A percentile compares a stretch with the other conserved stretches of the same genome.
Evolutionary conservation across 1,140 invertebrate genomes (phyloP).

Genomic region (Acyrthosiphon pisum): DNA sequence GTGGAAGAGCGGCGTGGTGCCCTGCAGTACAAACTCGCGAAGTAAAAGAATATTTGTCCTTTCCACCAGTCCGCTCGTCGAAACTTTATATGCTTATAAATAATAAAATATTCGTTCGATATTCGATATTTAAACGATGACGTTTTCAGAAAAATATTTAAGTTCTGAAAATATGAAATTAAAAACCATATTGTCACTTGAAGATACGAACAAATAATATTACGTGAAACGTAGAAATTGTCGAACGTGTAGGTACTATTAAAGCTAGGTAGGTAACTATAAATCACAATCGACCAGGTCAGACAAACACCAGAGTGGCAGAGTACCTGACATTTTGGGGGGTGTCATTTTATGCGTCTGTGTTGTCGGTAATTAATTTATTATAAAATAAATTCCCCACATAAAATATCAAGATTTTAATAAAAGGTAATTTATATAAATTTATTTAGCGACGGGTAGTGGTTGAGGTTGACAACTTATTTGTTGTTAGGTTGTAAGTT

Average conservation of each 20-base stretch:
- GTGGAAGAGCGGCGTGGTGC: neutral
- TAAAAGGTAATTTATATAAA: too few relatives aligned
- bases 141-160: neutral
- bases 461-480: too few relatives aligned
- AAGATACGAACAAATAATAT: neutral
- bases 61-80: neutral
- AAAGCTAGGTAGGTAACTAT: too few relatives aligned
- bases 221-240: neutral
- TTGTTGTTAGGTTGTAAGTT: too few relatives aligned
- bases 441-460: too few relatives aligned
- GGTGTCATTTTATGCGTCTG: too few relatives aligned
- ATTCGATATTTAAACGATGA: neutral
- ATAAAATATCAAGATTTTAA: too few relatives aligned
- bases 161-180: neutral
- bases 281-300: too few relatives aligned
- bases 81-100: slow-evolving; percentile 14
- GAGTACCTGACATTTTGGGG: too few relatives aligned
- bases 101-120: neutral
- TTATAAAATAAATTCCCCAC: too few relatives aligned
- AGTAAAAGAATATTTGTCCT: neutral
- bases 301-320: too few relatives aligned
- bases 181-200: neutral
- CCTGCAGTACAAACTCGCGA: neutral
- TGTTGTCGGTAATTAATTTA: too few relatives aligned
- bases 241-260: neutral